Evolutionary conservation across 1,140 invertebrate species (phyloP).

Genomic region (Drosophila willistoni): DNA sequence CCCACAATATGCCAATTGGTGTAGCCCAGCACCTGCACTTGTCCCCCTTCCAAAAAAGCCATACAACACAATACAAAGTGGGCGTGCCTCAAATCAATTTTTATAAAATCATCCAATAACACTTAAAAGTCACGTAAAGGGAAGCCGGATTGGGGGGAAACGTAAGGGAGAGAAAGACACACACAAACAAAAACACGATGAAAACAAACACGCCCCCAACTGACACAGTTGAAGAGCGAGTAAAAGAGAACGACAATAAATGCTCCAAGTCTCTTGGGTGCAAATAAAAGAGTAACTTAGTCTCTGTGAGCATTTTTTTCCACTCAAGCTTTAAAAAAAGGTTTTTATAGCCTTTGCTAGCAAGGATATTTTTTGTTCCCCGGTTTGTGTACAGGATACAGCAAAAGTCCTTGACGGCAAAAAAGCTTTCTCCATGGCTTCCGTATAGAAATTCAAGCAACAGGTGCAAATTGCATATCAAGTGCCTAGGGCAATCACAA

Average conservation of each 20-base stretch:
- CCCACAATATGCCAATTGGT: conserved; percentile 23
- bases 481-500: conserved; percentile 4
- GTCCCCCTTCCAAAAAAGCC: conserved; percentile 17
- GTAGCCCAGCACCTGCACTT: conserved; percentile 57
- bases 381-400: conserved; percentile 73
- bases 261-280: conserved; percentile 26
- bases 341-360: conserved; percentile 34
- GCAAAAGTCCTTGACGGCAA: conserved; percentile 42
- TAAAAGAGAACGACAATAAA: conserved; percentile 21
- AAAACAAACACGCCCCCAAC: conserved; percentile 78
- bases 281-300: conserved; percentile 40
- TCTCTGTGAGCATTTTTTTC: conserved; percentile 45
- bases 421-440: conserved; percentile 43
- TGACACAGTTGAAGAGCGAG: conserved; percentile 29
- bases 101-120: conserved; percentile 79
- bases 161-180: conserved; percentile 22
- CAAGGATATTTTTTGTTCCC: conserved; percentile 62
- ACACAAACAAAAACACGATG: conserved; percentile 55
- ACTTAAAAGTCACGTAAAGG: conserved; percentile 56
- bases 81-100: conserved; percentile 75
- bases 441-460: conserved; percentile 32
- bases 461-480: conserved; percentile 34
- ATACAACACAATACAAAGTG: conserved; percentile 33
- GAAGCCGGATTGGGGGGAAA: neutral
- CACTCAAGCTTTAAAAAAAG: conserved; percentile 29